Base-by-base conservation (phyloP, 2,888 invertebrate genomes). In the Eristalinus aeneus region DNA sequence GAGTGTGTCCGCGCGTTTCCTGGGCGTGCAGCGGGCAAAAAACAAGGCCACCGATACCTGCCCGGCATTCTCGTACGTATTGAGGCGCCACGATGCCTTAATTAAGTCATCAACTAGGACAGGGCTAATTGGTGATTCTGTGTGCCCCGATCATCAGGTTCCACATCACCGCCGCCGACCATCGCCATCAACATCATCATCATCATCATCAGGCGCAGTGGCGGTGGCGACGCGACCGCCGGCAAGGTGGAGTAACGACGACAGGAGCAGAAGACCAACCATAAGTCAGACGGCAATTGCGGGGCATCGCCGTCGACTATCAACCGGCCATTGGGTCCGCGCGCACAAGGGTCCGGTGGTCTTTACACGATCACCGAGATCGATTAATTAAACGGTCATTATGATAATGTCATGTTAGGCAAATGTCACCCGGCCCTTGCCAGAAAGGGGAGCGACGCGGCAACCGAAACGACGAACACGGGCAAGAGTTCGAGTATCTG, bases 91-190 rank as follows among this genome's bases (percentile, higher is more conserved):
- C 90, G 90, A 89, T 90, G 92, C 90, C 92, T 92, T 92, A 92
- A 92, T 92, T 92, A 92, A 92, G 92, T 92, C 92, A 92, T 92
- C 92, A 92, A 92, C 91, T 91, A 92, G 92, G 82, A 86, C 86
- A 82, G 65, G 71, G 91, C 92, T 92, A 92, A 92, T 92, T 92
- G 92, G 91, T 90, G 91, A 91, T 92, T 90, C 91, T 92, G 92
- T 90, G 91, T 90, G 77, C 89, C 90, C 71, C 71, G 81, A 87
- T 76, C 86, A 77, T 80, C 86, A 78, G 86, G 78, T 79, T 78
- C 85, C 79, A 81, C 79, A 88, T 80, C 81, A 80, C 67, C 77
- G 69, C 73, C 74, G 60, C 46, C 67, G 56, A 71, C 36, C 68
- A 56, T 53, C 68, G 31, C 58, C 72, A 61, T 60, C 83, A 74